A percentile compares a stretch with the other conserved stretches of the same genome.
phyloP scores from a whole-genome alignment of 2,888 invertebrate species.

The Melanophora roralis region DNA sequence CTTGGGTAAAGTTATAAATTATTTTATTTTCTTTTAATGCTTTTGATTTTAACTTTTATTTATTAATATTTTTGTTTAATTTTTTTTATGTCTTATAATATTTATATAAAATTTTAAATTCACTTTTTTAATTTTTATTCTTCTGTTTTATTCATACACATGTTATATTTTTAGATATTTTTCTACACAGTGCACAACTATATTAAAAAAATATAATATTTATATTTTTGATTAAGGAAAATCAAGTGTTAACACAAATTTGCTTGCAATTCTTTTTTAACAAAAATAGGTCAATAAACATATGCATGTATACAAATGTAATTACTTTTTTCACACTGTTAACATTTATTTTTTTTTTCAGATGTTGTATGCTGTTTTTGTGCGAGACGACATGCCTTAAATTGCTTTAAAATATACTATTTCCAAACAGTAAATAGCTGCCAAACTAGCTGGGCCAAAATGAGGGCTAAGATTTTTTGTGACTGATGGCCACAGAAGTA shows the following conservation, averaged over 20 bases:
- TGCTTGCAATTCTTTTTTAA: slow-evolving; percentile 24
- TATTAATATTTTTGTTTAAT: background rate
- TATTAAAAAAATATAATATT: slow-evolving; percentile 68
- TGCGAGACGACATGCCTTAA: slow-evolving; percentile 37
- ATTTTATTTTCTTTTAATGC: background rate
- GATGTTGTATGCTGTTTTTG: background rate
- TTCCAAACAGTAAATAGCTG: slow-evolving; percentile 65
- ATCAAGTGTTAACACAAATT: slow-evolving; percentile 70
- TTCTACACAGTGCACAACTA: slow-evolving; percentile 59
- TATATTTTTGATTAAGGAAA: slow-evolving; percentile 74
- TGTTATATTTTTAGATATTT: slow-evolving; percentile 64
- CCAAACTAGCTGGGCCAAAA: slow-evolving; percentile 65
- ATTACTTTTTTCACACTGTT: background rate
- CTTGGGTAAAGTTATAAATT: slow-evolving; percentile 1
- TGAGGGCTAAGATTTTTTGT: slow-evolving; percentile 51
- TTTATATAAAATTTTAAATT: too few species aligned
- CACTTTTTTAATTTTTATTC: slow-evolving; percentile 14
- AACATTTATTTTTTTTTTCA: background rate
- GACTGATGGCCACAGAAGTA: slow-evolving; percentile 58
- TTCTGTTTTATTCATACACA: slow-evolving; percentile 66
- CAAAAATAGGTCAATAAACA: background rate
- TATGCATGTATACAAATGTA: background rate
- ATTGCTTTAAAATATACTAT: slow-evolving; percentile 56
- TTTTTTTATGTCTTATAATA: too few species aligned
- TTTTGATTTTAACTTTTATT: background rate